These are phyloP conservation scores for Sceloporus undulatus DNA, from an alignment of 2,113 vertebrate species.

Conservation along the genomic window DNA sequence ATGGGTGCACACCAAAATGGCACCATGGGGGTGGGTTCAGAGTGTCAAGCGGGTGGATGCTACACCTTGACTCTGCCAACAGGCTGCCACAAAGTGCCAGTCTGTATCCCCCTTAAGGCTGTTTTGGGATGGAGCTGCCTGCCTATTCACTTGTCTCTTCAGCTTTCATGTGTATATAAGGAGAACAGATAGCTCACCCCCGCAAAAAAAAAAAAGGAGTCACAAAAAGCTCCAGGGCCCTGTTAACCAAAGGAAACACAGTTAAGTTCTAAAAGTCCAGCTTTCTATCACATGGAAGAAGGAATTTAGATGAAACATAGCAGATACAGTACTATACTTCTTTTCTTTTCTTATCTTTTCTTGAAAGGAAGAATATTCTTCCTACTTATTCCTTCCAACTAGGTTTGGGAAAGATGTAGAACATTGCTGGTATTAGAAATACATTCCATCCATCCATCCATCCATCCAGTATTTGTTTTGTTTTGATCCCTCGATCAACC, in stretches of 20 bases:
- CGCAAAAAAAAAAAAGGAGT: neutral
- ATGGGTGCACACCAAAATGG: too few relatives aligned
- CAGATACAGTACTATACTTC: neutral
- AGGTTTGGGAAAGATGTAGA: neutral
- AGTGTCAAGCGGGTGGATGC: too few relatives aligned
- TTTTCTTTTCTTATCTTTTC: neutral
- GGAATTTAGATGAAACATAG: neutral
- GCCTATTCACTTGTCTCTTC: neutral
- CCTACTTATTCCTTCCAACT: neutral
- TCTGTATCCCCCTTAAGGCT: neutral
- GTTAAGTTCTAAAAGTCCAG: neutral
- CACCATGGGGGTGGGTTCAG: too few relatives aligned
- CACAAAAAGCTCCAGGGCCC: neutral
- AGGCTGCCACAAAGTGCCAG: too few relatives aligned
- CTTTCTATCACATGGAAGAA: neutral
- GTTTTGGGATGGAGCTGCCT: neutral
- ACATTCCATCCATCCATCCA: neutral
- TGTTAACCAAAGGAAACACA: slow-evolving; percentile 1
- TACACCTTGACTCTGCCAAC: too few relatives aligned
- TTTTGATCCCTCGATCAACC: neutral
- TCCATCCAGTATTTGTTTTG: neutral
- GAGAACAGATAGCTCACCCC: neutral
- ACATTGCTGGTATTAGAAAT: neutral
- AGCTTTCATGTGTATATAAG: neutral
- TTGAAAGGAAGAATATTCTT: neutral